Conservation (phyloP, 2,797 vertebrate genomes). For the Xenops minutus region DNA sequence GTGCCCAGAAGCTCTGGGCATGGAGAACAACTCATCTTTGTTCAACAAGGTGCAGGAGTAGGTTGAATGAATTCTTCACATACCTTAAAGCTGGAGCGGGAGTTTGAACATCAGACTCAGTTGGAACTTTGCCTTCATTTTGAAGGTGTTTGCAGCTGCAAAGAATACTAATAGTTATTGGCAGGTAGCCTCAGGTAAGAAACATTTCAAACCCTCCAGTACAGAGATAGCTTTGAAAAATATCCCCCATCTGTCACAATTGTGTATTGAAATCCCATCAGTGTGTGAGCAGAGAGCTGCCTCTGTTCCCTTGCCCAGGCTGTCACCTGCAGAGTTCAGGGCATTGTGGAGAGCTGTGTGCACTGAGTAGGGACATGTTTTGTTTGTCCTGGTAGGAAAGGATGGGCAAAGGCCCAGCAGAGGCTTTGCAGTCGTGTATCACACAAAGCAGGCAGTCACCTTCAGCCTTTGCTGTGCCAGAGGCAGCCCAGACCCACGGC, state of each 20-base stretch:
- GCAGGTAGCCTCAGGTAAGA: conserved; percentile 45
- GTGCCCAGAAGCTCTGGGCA: not conserved
- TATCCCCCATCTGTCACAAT: not conserved
- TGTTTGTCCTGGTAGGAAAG: conserved; percentile 6
- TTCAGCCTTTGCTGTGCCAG: not conserved
- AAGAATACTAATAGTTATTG: not conserved
- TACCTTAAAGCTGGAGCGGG: not conserved
- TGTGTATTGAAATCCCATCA: not conserved
- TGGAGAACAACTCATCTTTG: not conserved
- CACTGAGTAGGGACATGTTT: not conserved
- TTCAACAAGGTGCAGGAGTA: not conserved
- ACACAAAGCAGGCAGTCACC: not conserved
- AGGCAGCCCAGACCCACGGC: rapidly evolving
- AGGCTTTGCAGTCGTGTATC: not conserved
- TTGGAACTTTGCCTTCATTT: conserved; percentile 22
- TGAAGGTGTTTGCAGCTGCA: conserved; percentile 6
- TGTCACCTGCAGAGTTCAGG: conserved; percentile 34
- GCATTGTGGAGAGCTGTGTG: not conserved
- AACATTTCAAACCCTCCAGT: conserved; percentile 25
- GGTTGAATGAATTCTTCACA: not conserved
- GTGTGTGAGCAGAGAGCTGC: not conserved
- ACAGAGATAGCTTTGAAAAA: conserved; percentile 24
- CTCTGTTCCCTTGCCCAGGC: not conserved
- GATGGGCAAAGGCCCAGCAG: not conserved
- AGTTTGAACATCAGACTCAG: not conserved